Evolutionary conservation across 2,797 vertebrate species (phyloP), one percentile per base, ranked within the genome.

Genomic region (Oreochromis mossambicus): DNA sequence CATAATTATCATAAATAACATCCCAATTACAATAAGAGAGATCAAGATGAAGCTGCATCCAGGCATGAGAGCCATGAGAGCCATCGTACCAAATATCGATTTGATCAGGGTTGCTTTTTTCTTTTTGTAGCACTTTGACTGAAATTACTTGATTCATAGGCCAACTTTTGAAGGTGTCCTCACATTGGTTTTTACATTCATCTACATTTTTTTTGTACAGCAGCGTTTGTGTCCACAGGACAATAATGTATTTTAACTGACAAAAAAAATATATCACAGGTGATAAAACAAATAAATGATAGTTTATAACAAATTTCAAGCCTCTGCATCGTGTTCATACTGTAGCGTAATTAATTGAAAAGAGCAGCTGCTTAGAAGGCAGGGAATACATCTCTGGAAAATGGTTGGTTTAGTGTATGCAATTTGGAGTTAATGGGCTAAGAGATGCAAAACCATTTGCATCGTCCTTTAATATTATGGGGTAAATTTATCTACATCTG

Each of bases 381-480:
- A 24, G 82, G 12, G 79, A 78, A 89, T 91, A 88, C 89, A 91
- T 93, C 81, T 88, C 79, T 79, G 43, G 19, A 83, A 90, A 91
- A 83, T 63, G 50, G 61, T 61, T 52, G 78, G 75, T 87, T 89
- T 90, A 82, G 78, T 79, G 50, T 46, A 48, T 51, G 70, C 87
- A 92, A 91, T 93, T 91, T 88, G 82, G 81, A 91, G 88, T 92
- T 92, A 93, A 93, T 94, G 90, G 85, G 80, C 89, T 89, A 90
- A 93, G 91, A 91, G 88, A 50, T 83, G 82, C 82, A 63, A 87
- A 88, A 73, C 79, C 80, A 78, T 70, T 70, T 61, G 24, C 78
- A 76, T 88, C 24, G 11, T 85, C 63, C 78, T 87, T 89, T 91
- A 89, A 86, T 88, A 89, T 87, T 90, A 87, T 76, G 61, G 79